A percentile compares a stretch with the other conserved stretches of the same genome.
Conservation (phyloP, 2,113 vertebrate species). For the Taurulus bubalis region DNA sequence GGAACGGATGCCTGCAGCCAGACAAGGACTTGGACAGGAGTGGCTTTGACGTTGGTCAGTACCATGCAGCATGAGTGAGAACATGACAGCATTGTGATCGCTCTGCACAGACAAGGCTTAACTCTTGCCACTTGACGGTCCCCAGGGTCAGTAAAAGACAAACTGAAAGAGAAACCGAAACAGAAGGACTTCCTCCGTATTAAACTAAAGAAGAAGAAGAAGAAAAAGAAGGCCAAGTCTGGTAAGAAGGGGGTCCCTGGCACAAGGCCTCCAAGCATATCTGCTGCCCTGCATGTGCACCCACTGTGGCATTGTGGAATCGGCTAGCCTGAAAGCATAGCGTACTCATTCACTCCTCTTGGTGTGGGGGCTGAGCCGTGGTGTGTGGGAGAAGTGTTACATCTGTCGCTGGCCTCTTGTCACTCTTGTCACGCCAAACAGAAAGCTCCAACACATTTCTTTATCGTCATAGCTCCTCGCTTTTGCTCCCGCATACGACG, state of each 20-base stretch:
- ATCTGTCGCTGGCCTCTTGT: conserved; percentile 45
- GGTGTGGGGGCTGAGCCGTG: conserved; percentile 69
- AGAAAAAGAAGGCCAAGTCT: conserved; percentile 90
- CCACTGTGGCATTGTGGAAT: conserved; percentile 52
- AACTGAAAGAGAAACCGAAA: conserved; percentile 89
- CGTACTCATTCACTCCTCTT: conserved; percentile 66
- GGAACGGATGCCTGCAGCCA: conserved; percentile 77
- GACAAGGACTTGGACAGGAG: conserved; percentile 74
- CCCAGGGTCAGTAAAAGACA: conserved; percentile 87
- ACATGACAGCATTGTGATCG: neutral
- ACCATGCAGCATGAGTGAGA: neutral
- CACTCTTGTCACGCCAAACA: conserved; percentile 22
- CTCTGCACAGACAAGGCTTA: neutral
- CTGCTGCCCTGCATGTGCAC: conserved; percentile 75
- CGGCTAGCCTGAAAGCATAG: conserved; percentile 56
- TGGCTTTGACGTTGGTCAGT: conserved; percentile 82
- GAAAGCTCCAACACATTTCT: conserved; percentile 23
- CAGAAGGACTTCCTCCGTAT: conserved; percentile 89
- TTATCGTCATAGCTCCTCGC: neutral
- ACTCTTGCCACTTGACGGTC: conserved; percentile 5
- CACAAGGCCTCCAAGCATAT: conserved; percentile 20
- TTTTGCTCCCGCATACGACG: neutral
- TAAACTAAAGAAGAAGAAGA: conserved; percentile 95
- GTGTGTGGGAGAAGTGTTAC: conserved; percentile 68
- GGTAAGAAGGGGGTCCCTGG: conserved; percentile 83